Conservation (phyloP, 2,888 invertebrate genomes). For the Habroteleia sp. region DNA sequence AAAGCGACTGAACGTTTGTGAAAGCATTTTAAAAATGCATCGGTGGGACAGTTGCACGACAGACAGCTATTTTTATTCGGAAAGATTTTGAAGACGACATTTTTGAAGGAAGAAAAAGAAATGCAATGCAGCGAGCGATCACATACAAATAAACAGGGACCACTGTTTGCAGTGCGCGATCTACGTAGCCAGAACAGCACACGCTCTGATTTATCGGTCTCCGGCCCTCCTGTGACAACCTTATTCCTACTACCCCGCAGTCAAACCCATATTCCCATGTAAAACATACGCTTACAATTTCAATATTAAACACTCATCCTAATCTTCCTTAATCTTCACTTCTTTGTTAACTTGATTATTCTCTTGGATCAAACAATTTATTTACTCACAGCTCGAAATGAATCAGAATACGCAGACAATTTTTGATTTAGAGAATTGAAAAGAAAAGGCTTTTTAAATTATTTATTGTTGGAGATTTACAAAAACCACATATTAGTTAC, state of each 20-base stretch:
- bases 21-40: constrained; percentile 55
- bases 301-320: constrained; percentile 39
- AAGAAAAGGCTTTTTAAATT: too few relatives aligned
- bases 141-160: constrained; percentile 56
- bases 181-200: constrained; percentile 68
- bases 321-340: constrained; percentile 39
- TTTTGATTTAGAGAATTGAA: too few relatives aligned
- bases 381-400: too few relatives aligned
- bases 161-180: constrained; percentile 66
- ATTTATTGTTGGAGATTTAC: too few relatives aligned
- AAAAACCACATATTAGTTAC: too few relatives aligned
- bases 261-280: constrained; percentile 52
- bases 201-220: constrained; percentile 72
- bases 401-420: too few relatives aligned
- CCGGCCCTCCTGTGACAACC: constrained; percentile 62
- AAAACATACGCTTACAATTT: constrained; percentile 47
- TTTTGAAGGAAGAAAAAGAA: constrained; percentile 31
- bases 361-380: too few relatives aligned
- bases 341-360: too few relatives aligned
- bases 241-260: constrained; percentile 53
- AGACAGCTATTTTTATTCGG: constrained; percentile 56
- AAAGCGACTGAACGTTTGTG: constrained; percentile 34
- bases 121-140: constrained; percentile 37
- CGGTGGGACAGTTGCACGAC: constrained; percentile 29
- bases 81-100: constrained; percentile 42